phyloP scores from a whole-genome alignment of 2,888 invertebrate species.

The Thereva nobilitata region DNA sequence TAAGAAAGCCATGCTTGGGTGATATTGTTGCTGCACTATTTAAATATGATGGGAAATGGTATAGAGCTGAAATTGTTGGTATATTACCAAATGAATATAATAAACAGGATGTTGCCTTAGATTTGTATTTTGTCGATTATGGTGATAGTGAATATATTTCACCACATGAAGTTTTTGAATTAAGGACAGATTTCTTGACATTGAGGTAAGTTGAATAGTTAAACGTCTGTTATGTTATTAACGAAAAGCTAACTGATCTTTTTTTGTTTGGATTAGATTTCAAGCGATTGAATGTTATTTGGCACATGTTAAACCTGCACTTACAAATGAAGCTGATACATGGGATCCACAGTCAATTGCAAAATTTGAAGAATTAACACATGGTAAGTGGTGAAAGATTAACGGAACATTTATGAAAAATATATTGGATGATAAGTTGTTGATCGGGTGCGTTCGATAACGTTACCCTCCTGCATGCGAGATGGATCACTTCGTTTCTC shows the following conservation, averaged over 20 bases:
- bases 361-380: constrained; percentile 71
- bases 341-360: constrained; percentile 69
- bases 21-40: constrained; percentile 86
- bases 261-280: constrained; percentile 49
- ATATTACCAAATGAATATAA: constrained; percentile 67
- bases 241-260: not conserved
- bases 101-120: constrained; percentile 65
- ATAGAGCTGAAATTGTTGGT: constrained; percentile 66
- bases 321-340: constrained; percentile 56
- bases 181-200: constrained; percentile 68
- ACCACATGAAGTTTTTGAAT: constrained; percentile 69
- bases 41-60: constrained; percentile 80
- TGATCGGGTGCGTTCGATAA: too few relatives aligned
- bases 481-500: too few relatives aligned
- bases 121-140: constrained; percentile 84
- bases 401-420: not conserved
- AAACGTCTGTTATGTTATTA: not conserved
- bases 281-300: constrained; percentile 89
- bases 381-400: constrained; percentile 57
- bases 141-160: constrained; percentile 77
- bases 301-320: constrained; percentile 69
- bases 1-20: constrained; percentile 66
- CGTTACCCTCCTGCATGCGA: too few relatives aligned
- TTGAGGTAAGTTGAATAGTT: constrained; percentile 48
- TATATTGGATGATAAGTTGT: too few relatives aligned